phyloP scores from a whole-genome alignment of 2,113 vertebrate species.

The Bubalus kerabau region DNA sequence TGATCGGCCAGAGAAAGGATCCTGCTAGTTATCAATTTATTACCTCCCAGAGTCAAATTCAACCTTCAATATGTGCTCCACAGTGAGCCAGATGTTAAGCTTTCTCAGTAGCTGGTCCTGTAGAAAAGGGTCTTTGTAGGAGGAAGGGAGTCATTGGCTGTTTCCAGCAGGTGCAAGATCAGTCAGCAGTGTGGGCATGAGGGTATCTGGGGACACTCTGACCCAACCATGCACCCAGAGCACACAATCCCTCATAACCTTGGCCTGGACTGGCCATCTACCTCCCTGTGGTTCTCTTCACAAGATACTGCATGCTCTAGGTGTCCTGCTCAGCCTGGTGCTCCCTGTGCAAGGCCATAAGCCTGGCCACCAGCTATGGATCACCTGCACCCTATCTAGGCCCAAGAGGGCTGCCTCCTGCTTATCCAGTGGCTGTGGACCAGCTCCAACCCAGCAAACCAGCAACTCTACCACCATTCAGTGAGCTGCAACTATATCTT shows the following conservation, averaged over 20 bases:
- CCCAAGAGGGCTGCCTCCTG: neutral
- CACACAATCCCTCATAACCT: neutral
- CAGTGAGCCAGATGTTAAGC: neutral
- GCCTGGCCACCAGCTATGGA: neutral
- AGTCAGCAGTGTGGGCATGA: neutral
- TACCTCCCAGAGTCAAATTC: neutral
- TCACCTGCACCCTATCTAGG: neutral
- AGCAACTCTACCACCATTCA: neutral
- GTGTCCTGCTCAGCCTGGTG: neutral
- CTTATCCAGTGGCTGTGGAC: neutral
- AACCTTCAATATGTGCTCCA: neutral
- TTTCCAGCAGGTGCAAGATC: neutral
- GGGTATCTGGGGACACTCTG: neutral
- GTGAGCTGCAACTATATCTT: neutral
- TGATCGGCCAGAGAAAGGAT: neutral
- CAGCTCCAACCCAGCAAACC: neutral
- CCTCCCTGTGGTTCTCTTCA: neutral
- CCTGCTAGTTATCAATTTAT: neutral
- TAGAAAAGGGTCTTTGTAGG: neutral
- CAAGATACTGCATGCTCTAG: neutral
- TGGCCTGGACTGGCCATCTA: neutral
- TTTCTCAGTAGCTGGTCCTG: neutral
- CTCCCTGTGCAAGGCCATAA: neutral
- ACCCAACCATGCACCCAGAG: neutral
- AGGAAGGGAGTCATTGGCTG: neutral